These are phyloP conservation scores for Aspidiotus rigidus DNA, from an alignment of 2,888 invertebrate species.

Conservation along the genomic window DNA sequence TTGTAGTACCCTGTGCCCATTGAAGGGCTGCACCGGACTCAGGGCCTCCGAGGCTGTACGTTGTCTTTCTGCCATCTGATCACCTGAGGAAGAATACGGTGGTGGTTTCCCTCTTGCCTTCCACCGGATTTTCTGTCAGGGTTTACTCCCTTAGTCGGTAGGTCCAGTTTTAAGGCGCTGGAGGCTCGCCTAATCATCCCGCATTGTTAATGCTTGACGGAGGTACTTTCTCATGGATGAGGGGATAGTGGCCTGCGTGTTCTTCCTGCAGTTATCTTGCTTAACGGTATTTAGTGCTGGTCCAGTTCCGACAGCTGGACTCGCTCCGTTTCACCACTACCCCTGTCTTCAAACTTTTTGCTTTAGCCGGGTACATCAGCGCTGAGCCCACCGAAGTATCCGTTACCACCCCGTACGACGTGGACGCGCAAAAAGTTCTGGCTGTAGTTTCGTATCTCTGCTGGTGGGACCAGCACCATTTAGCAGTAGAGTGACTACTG, in stretches of 20 bases:
- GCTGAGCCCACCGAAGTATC: too few species aligned
- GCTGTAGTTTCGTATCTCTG: too few species aligned
- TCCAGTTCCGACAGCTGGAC: neutral
- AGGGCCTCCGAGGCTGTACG: too few species aligned
- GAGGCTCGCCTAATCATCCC: neutral
- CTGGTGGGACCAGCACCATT: too few species aligned
- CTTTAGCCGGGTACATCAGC: neutral
- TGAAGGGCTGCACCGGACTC: too few species aligned
- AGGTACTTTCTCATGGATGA: neutral
- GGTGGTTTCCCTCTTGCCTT: too few species aligned
- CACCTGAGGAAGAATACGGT: neutral
- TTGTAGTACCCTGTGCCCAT: too few species aligned
- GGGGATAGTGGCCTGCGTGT: neutral
- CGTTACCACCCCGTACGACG: too few species aligned
- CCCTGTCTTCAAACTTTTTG: neutral
- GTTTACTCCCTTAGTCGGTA: constrained; percentile 31
- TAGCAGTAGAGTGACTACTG: too few species aligned
- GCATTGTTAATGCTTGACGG: neutral
- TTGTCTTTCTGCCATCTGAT: constrained; percentile 14
- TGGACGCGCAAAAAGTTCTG: too few species aligned
- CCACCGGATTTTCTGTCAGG: too few species aligned
- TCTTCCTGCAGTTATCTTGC: neutral
- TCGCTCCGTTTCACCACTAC: neutral
- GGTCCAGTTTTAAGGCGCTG: neutral
- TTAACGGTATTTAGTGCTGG: neutral